A percentile compares a stretch with the other conserved stretches of the same genome.
These are phyloP conservation scores for Ellobium chinense DNA, from an alignment of 2,888 invertebrate species.

Conservation along the genomic window DNA sequence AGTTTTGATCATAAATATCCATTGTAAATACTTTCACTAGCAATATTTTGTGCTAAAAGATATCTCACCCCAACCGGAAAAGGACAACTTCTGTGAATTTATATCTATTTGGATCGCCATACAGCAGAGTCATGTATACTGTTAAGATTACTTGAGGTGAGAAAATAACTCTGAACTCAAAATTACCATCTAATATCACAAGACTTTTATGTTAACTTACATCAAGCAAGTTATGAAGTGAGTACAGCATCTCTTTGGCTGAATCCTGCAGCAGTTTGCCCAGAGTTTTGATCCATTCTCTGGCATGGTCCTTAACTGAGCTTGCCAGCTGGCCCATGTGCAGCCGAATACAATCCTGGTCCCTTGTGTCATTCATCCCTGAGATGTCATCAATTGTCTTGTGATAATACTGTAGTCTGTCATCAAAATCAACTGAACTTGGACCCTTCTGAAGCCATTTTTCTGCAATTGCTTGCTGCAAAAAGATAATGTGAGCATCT, in stretches of 20 bases:
- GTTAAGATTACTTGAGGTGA: too few relatives aligned
- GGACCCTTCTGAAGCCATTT: slow-evolving; percentile 86
- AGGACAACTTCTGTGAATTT: too few relatives aligned
- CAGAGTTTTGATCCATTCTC: slow-evolving; percentile 88
- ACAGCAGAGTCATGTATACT: too few relatives aligned
- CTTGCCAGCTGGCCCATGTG: slow-evolving; percentile 86
- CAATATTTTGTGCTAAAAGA: too few relatives aligned
- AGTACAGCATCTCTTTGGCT: slow-evolving; percentile 85
- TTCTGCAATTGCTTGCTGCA: slow-evolving; percentile 84
- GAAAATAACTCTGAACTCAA: too few relatives aligned
- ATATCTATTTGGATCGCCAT: too few relatives aligned
- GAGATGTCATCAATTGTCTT: slow-evolving; percentile 86
- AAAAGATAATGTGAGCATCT: too few relatives aligned
- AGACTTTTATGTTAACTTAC: slow-evolving; percentile 79
- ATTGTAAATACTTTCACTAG: too few relatives aligned
- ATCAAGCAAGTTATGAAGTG: slow-evolving; percentile 86
- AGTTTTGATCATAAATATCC: too few relatives aligned
- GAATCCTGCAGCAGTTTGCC: slow-evolving; percentile 85
- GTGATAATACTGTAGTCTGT: slow-evolving; percentile 91
- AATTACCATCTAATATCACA: too few relatives aligned
- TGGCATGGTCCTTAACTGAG: slow-evolving; percentile 86
- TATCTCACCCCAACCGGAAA: too few relatives aligned
- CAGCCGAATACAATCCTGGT: slow-evolving; percentile 80
- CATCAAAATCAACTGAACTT: slow-evolving; percentile 86
- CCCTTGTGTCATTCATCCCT: slow-evolving; percentile 69